These are phyloP conservation scores for Apostichopus japonicus DNA, from an alignment of 35 echinoderm and acorn worm species.

Conservation along the genomic window DNA sequence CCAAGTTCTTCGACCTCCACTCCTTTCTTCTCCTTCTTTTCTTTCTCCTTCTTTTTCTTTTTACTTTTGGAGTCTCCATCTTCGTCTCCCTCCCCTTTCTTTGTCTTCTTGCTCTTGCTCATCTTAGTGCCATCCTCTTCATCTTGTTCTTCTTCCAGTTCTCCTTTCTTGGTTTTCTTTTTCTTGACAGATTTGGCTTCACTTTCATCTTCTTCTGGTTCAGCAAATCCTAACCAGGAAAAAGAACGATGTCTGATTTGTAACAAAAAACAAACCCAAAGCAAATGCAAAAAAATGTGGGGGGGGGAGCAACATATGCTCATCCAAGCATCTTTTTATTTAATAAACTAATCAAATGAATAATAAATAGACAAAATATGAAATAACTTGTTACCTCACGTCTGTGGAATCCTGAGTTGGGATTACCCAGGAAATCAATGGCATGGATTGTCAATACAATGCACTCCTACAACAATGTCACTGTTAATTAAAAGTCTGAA, in stretches of 20 bases:
- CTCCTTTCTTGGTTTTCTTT: constrained; percentile 43
- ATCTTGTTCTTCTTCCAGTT: not conserved
- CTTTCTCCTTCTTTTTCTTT: constrained; percentile 50
- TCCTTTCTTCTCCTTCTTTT: constrained; percentile 18
- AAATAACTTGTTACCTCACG: too few species aligned
- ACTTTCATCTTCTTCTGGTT: constrained; percentile 50
- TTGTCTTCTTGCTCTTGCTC: constrained; percentile 25
- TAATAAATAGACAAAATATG: too few species aligned
- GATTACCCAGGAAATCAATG: too few species aligned
- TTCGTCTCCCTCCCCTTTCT: constrained; percentile 28
- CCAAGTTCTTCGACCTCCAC: not conserved
- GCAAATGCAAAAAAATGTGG: too few species aligned
- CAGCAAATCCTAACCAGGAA: constrained; percentile 32
- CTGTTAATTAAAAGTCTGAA: too few species aligned
- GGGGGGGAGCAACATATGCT: too few species aligned
- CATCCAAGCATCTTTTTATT: too few species aligned
- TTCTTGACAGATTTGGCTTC: constrained; percentile 17
- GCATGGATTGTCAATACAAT: too few species aligned
- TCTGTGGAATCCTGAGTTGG: too few species aligned
- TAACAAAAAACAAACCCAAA: not conserved
- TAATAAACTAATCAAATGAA: too few species aligned
- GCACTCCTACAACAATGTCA: too few species aligned
- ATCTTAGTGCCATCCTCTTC: constrained; percentile 5
- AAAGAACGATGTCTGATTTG: not conserved
- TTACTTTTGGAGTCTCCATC: constrained; percentile 13